These are phyloP conservation scores for Tetraneura akinire DNA, from an alignment of 1,140 invertebrate genomes.

Conservation along the genomic window DNA sequence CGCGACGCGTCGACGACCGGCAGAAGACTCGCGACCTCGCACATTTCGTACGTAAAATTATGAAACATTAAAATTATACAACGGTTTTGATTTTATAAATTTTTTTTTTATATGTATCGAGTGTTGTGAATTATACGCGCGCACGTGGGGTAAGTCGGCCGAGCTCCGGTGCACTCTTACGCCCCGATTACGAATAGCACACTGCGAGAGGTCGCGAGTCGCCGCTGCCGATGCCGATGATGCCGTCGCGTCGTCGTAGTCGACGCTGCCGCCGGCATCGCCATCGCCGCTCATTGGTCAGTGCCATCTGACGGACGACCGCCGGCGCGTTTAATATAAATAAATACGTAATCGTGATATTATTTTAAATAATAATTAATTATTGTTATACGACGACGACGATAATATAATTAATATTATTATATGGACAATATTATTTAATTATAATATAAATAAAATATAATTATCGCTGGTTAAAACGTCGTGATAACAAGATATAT, in stretches of 20 bases:
- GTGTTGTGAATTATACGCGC: neutral
- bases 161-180: constrained; percentile 50
- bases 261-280: neutral
- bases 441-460: no score
- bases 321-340: no score
- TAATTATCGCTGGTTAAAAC: no score
- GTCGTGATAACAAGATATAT: no score
- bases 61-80: no score
- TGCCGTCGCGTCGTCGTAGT: neutral
- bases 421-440: no score
- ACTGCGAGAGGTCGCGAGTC: constrained; percentile 48
- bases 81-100: no score
- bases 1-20: no score
- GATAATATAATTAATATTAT: no score
- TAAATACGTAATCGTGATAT: neutral
- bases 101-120: no score
- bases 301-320: constrained; percentile 51
- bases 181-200: constrained; percentile 51
- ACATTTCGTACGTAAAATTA: neutral
- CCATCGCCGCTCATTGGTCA: constrained; percentile 43
- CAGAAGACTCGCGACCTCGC: neutral
- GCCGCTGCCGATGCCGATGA: neutral
- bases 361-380: neutral
- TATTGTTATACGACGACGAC: no score
- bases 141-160: constrained; percentile 50